Evolutionary conservation across 2,888 invertebrate genomes (phyloP), one percentile per base, ranked within the genome.

Genomic region (Luperina testacea): DNA sequence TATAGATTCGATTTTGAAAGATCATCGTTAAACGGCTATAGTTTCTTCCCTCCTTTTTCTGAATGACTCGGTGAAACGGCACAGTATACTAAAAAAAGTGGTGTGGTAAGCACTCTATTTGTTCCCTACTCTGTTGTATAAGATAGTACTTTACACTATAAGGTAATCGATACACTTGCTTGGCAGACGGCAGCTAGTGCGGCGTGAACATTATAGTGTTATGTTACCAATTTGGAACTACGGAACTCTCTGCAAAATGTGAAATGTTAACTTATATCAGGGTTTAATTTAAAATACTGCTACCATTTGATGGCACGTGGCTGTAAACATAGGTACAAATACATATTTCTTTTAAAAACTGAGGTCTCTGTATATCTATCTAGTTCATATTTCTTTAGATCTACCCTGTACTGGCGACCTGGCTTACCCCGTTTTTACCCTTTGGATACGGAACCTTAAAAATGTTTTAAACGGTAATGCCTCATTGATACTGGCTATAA

Each of bases 151-250:
- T 74, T 59, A 38, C 13, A 69, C 38, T 74, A 27, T 71, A 69
- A 11, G 32, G 80, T 83, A 89, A 81, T 87, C 73, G 71, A 85
- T 85, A 79, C 82, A 65, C 72, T 84, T 77, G 82, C 78, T 84
- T 75, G 81, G 82, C 72, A 69, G 67, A 77, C 83, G 83, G 78
- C 77, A 51, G 78, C 68, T 59, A 81, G 84, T 80, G 78, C 48
- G 71, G 74, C 74, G 82, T 48, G 77, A 86, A 81, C 86, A 88
- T 87, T 87, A 83, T 75, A 77, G 85, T 79, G 85, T 85, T 83
- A 78, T 81, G 85, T 87, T 88, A 87, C 87, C 75, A 87, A 83
- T 88, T 87, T 87, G 67, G 78, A 77, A 80, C 73, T 64, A 57
- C 64, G 51, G 75, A 79, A 81, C 74, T 71, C 77, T 45, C 51